Conservation (phyloP, 2,113 vertebrate species). For the Glaucidium brasilianum region DNA sequence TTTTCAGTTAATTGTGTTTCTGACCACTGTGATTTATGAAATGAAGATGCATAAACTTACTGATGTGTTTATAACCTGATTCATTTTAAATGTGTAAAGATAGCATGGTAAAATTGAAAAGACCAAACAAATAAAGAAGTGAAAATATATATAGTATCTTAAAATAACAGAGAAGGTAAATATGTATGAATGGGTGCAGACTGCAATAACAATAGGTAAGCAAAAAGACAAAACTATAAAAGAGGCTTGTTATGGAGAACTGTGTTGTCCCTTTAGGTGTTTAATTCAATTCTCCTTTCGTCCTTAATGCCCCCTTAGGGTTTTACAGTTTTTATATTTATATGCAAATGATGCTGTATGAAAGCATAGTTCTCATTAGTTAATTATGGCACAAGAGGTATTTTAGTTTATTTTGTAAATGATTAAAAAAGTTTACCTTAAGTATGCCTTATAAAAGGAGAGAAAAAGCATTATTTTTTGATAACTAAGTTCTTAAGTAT, state of each 20-base stretch:
- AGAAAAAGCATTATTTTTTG: neutral
- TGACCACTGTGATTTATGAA: neutral
- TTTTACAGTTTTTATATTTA: conserved; percentile 28
- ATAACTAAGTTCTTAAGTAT: neutral
- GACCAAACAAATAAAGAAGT: neutral
- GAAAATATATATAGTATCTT: neutral
- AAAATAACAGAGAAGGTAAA: neutral
- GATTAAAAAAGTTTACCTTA: conserved; percentile 5
- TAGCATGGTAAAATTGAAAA: neutral
- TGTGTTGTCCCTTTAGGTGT: neutral
- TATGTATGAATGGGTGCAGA: neutral
- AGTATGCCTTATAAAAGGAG: neutral
- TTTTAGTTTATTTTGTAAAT: conserved; percentile 46
- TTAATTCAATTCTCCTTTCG: conserved; percentile 23
- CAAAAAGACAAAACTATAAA: neutral
- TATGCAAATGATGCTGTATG: conserved; percentile 41
- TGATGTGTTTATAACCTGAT: neutral
- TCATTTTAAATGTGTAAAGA: neutral
- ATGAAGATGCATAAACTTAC: neutral
- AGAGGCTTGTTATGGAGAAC: neutral
- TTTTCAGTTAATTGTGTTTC: neutral
- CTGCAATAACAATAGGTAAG: neutral
- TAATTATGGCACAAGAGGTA: conserved; percentile 34
- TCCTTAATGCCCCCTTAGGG: neutral
- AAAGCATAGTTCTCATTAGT: conserved; percentile 22